Conservation (phyloP, 2,113 vertebrate genomes). For the Zosterops japonicus region DNA sequence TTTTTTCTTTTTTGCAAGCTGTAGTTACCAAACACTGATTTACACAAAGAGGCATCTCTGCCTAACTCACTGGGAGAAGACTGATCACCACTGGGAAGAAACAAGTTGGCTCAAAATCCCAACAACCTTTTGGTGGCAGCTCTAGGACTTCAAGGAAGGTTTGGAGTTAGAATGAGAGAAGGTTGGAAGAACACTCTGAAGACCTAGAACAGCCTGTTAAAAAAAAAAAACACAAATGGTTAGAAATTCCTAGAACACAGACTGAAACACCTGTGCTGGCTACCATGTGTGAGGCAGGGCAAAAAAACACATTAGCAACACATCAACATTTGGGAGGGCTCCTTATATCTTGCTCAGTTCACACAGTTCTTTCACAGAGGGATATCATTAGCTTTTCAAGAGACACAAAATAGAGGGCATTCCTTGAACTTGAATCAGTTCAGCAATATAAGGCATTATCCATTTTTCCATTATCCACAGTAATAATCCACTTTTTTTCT, state of each 20-base stretch:
- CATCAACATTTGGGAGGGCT: not conserved
- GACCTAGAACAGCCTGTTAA: not conserved
- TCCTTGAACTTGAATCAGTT: not conserved
- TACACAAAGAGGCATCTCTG: not conserved
- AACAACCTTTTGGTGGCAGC: not conserved
- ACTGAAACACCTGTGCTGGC: not conserved
- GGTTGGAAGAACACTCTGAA: slow-evolving; percentile 17
- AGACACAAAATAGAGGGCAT: not conserved
- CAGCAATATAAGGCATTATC: not conserved
- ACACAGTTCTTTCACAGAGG: not conserved
- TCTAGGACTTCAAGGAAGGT: not conserved
- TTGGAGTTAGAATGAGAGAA: not conserved
- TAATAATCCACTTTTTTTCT: not conserved
- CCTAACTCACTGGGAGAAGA: too few relatives aligned
- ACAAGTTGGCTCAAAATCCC: not conserved
- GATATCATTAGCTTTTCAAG: not conserved
- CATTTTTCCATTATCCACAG: not conserved
- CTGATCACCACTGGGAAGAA: too few relatives aligned
- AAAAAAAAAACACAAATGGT: not conserved
- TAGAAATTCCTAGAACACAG: slow-evolving; percentile 1
- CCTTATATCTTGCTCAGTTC: not conserved
- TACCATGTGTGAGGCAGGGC: not conserved
- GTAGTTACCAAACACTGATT: not conserved
- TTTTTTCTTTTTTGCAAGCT: not conserved
- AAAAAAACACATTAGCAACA: not conserved